A percentile compares a stretch with the other conserved stretches of the same genome.
These are phyloP conservation scores for Zosterops japonicus DNA, from an alignment of 2,113 vertebrate genomes.

Conservation along the genomic window DNA sequence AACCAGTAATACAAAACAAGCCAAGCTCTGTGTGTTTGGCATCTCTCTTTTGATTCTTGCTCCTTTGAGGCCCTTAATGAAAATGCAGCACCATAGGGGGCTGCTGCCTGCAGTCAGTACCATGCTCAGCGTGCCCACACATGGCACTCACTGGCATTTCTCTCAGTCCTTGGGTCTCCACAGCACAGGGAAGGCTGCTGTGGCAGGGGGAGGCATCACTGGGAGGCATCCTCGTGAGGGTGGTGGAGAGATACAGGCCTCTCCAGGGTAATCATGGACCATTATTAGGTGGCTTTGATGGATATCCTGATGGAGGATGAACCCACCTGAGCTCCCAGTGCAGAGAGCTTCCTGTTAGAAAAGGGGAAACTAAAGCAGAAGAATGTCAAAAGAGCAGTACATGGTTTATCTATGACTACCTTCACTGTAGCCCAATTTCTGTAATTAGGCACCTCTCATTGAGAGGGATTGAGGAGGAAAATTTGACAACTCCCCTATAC, in stretches of 20 bases:
- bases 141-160: not conserved
- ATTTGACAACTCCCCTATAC: not conserved
- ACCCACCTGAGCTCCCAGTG: not conserved
- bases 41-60: not conserved
- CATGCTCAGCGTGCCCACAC: rapidly evolving
- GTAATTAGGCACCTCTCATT: rapidly evolving
- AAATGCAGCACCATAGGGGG: not conserved
- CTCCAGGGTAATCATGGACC: not conserved
- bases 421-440: not conserved
- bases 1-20: not conserved
- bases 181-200: not conserved
- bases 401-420: not conserved
- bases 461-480: not conserved
- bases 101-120: not conserved
- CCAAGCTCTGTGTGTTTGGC: not conserved
- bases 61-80: not conserved
- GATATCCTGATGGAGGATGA: not conserved
- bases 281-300: not conserved
- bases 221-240: rapidly evolving
- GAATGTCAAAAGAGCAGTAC: not conserved
- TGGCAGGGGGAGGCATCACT: not conserved
- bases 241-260: not conserved
- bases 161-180: not conserved
- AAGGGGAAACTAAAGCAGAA: not conserved
- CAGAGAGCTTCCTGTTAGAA: not conserved